phyloP scores from a whole-genome alignment of 2,113 vertebrate species.

The Lamprologus callipterus region DNA sequence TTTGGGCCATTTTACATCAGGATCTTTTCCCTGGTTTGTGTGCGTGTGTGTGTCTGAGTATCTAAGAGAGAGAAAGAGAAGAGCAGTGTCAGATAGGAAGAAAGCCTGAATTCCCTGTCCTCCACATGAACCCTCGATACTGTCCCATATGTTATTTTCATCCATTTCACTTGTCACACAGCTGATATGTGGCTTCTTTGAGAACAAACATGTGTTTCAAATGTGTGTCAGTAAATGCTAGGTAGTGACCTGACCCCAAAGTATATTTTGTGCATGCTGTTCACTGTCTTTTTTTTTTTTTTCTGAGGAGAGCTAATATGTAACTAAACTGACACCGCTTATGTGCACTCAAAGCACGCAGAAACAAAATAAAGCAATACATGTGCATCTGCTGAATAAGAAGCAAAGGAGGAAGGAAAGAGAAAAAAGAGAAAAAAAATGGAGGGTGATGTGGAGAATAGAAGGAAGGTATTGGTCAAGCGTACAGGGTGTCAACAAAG shows the following conservation, averaged over 20 bases:
- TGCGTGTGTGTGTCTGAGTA: background rate
- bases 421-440: background rate
- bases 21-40: background rate
- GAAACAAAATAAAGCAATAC: slow-evolving; percentile 9
- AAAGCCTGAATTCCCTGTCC: slow-evolving; percentile 50
- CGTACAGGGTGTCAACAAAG: slow-evolving; percentile 58
- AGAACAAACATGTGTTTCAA: slow-evolving; percentile 57
- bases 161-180: slow-evolving; percentile 53
- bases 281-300: slow-evolving; percentile 4
- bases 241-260: slow-evolving; percentile 20
- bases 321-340: background rate
- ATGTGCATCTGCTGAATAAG: background rate
- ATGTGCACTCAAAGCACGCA: background rate
- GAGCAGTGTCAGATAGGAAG: background rate
- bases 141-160: slow-evolving; percentile 56
- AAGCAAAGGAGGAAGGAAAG: background rate
- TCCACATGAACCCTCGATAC: slow-evolving; percentile 54
- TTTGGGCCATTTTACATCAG: background rate
- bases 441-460: background rate
- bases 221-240: slow-evolving; percentile 44
- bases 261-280: slow-evolving; percentile 5
- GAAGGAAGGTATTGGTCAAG: slow-evolving; percentile 59
- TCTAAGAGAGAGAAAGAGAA: background rate
- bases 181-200: slow-evolving; percentile 50
- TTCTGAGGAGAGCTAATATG: slow-evolving; percentile 10